Evolutionary conservation across 2,888 invertebrate species (phyloP), one percentile per base, ranked within the genome.

Genomic region (Catonia carolina): DNA sequence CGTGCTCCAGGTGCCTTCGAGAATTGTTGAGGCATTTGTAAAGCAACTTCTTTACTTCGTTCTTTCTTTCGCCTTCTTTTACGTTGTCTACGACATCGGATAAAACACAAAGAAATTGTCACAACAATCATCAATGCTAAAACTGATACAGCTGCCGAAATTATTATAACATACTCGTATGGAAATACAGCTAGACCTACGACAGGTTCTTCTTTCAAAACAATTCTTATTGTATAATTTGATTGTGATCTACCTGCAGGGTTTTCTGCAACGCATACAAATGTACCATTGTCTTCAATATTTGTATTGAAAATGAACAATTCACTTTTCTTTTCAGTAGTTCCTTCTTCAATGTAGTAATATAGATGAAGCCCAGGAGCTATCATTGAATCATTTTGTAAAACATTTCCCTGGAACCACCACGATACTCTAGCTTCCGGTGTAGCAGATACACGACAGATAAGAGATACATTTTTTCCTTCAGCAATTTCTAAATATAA

Each of bases 211-310:
- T 85, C 84, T 69, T 85, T 86, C 54, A 85, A 77, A 62, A 88
- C 78, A 48, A 89, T 82, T 61, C 83, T 78, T 63, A 93, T 78
- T 1, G 92, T 90, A 66, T 89, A 88, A 71, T 93, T 92, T 58
- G 86, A 84, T 63, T 82, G 83, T 0, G 84, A 79, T 57, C 78
- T 80, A 12, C 93, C 93, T 0, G 92, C 93, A 14, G 84, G 80
- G 70, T 93, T 93, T 68, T 89, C 88, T 0, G 92, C 92, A 12
- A 86, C 78, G 71, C 93, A 94, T 2, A 86, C 81, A 70, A 89
- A 92, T 7, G 86, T 88, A 4, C 92, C 92, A 67, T 91, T 90
- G 69, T 91, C 89, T 62, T 86, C 86, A 36, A 78, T 79, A 31
- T 83, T 84, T 18, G 86, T 83, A 69, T 87, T 86, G 67, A 83